Evolutionary conservation across 2,797 vertebrate genomes (phyloP), one percentile per base, ranked within the genome.

Genomic region (Sebastes matsubarae): DNA sequence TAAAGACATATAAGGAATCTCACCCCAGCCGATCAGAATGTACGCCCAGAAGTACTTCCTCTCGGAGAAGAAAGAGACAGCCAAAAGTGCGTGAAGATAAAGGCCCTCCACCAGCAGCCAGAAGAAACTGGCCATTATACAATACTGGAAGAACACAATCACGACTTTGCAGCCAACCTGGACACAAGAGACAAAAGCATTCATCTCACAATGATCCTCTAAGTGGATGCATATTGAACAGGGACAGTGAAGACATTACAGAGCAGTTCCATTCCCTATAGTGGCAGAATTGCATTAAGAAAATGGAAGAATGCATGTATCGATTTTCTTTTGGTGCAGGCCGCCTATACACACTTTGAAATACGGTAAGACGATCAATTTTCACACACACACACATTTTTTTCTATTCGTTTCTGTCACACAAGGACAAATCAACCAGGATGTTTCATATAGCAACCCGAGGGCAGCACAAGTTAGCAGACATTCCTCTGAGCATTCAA

Each of bases 31-130:
- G 20, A 99, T 97, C 84, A 99, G 73, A 90, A 99, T 99, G 95
- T 99, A 99, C 87, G 97, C 97, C 97, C 98, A 98, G 91, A 99
- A 99, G 93, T 99, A 99, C 71, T 98, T 99, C 94, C 96, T 97
- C 94, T 99, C 97, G 0, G 98, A 99, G 95, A 99, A 99, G 94
- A 99, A 99, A 58, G 98, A 99, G 79, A 99, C 95, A 0, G 98
- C 97, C 67, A 99, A 82, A 66, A 99, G 88, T 0, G 97, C 97
- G 68, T 98, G 97, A 12, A 99, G 97, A 88, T 99, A 99, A 72
- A 99, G 88, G 2, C 98, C 97, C 77, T 99, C 98, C 52, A 99
- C 98, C 88, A 99, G 95, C 64, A 99, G 96, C 98, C 98, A 99
- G 95, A 99, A 98, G 95, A 97, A 99, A 92, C 98, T 99, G 86